phyloP scores from a whole-genome alignment of 2,113 vertebrate genomes.

The Amblyornis subalaris region DNA sequence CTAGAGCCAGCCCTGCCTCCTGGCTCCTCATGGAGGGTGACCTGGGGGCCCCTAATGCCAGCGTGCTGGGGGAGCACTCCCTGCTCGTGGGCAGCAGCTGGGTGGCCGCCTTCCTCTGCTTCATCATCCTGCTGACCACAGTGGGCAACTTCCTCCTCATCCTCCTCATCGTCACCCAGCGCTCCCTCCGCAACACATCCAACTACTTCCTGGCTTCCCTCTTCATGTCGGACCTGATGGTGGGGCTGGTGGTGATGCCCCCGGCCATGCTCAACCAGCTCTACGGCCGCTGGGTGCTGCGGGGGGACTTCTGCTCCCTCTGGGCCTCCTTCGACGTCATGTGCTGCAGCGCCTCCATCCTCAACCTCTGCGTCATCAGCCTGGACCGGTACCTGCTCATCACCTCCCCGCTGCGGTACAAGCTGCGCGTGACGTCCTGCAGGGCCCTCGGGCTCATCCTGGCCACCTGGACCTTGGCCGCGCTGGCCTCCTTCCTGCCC shows the following conservation, averaged over 20 bases:
- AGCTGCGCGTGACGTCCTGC: conserved; percentile 88
- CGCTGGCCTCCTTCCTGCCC: conserved; percentile 89
- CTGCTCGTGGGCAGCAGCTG: conserved; percentile 76
- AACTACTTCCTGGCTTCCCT: conserved; percentile 96
- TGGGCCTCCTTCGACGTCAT: conserved; percentile 96
- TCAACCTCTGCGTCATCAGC: conserved; percentile 96
- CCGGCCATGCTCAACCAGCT: conserved; percentile 94
- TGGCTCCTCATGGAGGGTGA: conserved; percentile 12
- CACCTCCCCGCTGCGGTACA: conserved; percentile 92
- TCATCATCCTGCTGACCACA: conserved; percentile 86
- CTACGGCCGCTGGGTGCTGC: conserved; percentile 89
- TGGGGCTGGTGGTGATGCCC: conserved; percentile 96
- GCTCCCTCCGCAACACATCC: conserved; percentile 90
- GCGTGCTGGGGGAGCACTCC: conserved; percentile 5
- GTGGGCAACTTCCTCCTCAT: conserved; percentile 88
- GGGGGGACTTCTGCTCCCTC: conserved; percentile 83
- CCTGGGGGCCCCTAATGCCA: conserved; percentile 5
- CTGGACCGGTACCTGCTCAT: conserved; percentile 95
- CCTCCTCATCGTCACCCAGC: conserved; percentile 86
- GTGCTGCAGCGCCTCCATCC: conserved; percentile 98
- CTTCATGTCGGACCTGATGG: conserved; percentile 95
- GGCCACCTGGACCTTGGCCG: conserved; percentile 88
- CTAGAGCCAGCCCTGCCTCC: neutral
- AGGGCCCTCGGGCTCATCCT: conserved; percentile 84
- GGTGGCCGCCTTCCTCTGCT: conserved; percentile 81